Evolutionary conservation across 2,888 invertebrate species (phyloP).

Genomic region (Hypolimnas misippus): DNA sequence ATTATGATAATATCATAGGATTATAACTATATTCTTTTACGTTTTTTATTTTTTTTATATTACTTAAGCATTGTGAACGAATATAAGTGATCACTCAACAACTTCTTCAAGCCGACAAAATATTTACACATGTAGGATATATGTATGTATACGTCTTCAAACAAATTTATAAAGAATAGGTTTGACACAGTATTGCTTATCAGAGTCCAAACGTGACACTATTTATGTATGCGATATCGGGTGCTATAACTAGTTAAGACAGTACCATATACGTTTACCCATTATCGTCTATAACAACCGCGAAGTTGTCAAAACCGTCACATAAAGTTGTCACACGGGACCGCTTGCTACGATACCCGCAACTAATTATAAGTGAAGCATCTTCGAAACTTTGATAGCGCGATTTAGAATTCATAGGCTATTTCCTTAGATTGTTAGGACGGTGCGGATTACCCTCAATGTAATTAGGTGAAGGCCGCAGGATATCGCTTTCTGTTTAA

Average conservation of each 20-base stretch:
- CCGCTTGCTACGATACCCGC: slow-evolving; percentile 24
- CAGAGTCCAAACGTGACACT: no score
- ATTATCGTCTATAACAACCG: background rate
- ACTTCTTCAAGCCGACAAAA: no score
- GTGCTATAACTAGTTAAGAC: background rate
- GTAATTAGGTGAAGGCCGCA: slow-evolving; percentile 17
- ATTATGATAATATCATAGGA: no score
- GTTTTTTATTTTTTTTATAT: no score
- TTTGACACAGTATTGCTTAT: no score
- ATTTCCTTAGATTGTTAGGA: slow-evolving; percentile 24
- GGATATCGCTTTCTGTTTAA: slow-evolving; percentile 13
- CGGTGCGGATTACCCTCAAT: slow-evolving; percentile 23
- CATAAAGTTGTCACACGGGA: slow-evolving; percentile 25
- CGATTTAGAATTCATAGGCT: slow-evolving; percentile 41
- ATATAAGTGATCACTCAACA: no score
- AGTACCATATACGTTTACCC: background rate
- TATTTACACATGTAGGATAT: no score
- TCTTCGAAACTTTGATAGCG: slow-evolving; percentile 38
- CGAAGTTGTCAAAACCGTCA: slow-evolving; percentile 14
- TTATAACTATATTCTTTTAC: no score
- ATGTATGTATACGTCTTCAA: no score
- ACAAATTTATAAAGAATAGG: no score
- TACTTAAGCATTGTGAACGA: no score
- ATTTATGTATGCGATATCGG: background rate
- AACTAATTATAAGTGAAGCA: slow-evolving; percentile 31